Evolutionary conservation across 2,888 invertebrate genomes (phyloP).

Genomic region (Lithophane leautieri): DNA sequence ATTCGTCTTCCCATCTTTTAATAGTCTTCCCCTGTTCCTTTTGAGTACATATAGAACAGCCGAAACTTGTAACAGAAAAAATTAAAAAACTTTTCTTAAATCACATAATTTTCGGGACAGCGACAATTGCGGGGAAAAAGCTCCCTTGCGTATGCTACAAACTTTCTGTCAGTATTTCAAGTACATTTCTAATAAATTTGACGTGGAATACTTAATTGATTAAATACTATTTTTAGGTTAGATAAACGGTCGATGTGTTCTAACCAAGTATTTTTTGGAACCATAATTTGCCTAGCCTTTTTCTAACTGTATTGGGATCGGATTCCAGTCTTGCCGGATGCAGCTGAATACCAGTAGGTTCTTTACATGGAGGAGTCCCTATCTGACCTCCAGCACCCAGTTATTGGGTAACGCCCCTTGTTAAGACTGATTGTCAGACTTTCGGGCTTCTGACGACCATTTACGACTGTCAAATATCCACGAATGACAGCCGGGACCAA

Average conservation of each 20-base stretch:
- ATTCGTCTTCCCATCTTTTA: too few relatives aligned
- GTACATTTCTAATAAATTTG: conserved; percentile 42
- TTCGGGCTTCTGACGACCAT: neutral
- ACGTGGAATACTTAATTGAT: conserved; percentile 31
- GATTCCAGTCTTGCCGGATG: neutral
- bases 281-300: neutral
- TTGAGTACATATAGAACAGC: neutral
- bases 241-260: neutral
- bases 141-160: conserved; percentile 38
- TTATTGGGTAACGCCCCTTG: neutral
- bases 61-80: conserved; percentile 12
- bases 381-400: neutral
- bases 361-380: neutral
- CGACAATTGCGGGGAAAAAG: conserved; percentile 2
- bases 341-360: neutral
- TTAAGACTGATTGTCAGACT: neutral
- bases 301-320: neutral
- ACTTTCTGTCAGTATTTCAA: conserved; percentile 11
- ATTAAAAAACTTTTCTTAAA: conserved; percentile 20
- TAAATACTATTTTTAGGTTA: conserved; percentile 41
- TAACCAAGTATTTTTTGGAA: conserved; percentile 33
- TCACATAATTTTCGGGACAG: conserved; percentile 1
- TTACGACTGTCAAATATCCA: too few relatives aligned
- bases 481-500: neutral
- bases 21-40: too few relatives aligned